Base-by-base conservation (phyloP, 2,888 invertebrate species). In the Macroteleia sp. region DNA sequence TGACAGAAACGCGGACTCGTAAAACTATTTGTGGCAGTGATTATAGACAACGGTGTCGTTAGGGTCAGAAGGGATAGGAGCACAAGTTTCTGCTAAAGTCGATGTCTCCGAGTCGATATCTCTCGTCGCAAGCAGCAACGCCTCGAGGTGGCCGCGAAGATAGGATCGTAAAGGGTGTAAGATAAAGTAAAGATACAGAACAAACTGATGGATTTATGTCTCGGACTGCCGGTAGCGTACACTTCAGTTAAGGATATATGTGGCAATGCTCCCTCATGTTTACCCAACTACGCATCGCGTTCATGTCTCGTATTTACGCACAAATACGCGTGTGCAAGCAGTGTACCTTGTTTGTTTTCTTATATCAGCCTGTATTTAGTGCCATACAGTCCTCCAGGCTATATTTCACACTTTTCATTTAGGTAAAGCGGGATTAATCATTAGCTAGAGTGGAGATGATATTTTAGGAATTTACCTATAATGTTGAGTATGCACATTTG, bases 201-300 rank as follows among this genome's bases (percentile, higher is more conserved):
- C 83, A 84, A 85, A 86, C 83, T 83, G 87, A 88, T 87, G 85
- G 87, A 89, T 89, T 89, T 89, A 89, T 89, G 85, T 82, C 81
- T 84, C 67, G 83, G 82, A 84, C 84, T 79, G 77, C 79, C 83
- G 79, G 81, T 80, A 86, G 84, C 84, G 82, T 85, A 82, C 79
- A 71, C 66, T 75, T 52, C 34, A 76, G 81, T 83, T 82, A 80
- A 83, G 79, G 84, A 87, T 87, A 83, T 85, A 84, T 81, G 82
- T 81, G 75, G 62, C 77, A 59, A 77, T 73, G 69, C 77, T 76
- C 81, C 82, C 82, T 76, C 78, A 67, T 88, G 85, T 88, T 88
- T 88, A 83, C 84, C 70, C 83, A 81, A 77, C 80, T 79, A 85
- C 85, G 84, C 84, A 86, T 85, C 82, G 84, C 81, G 81, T 79